Percentiles rank a stretch among this genome's conserved stretches.
These are phyloP conservation scores for Scaptomyza caliginosa DNA, from an alignment of 2,888 invertebrate genomes.

Conservation along the genomic window DNA sequence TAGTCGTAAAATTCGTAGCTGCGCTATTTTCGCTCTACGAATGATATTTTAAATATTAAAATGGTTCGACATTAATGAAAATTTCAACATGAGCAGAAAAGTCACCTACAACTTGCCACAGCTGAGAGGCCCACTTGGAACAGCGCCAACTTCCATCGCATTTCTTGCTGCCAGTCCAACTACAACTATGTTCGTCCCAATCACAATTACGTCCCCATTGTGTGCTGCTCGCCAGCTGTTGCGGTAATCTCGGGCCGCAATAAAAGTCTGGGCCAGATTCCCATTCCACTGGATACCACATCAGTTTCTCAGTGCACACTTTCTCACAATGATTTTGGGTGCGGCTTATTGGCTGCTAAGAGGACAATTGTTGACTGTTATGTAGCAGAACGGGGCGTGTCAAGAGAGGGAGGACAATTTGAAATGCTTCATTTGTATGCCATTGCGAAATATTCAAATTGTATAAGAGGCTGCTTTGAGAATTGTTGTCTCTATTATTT, in stretches of 20 bases:
- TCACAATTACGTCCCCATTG: constrained; percentile 48
- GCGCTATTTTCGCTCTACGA: constrained; percentile 40
- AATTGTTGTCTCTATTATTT: constrained; percentile 4
- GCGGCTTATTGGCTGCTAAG: constrained; percentile 58
- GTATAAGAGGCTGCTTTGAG: constrained; percentile 30
- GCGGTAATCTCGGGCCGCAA: constrained; percentile 34
- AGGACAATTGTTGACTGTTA: constrained; percentile 42
- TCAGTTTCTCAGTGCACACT: constrained; percentile 19
- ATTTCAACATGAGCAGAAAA: constrained; percentile 3
- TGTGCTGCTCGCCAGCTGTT: constrained; percentile 40
- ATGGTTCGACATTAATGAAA: constrained; percentile 44
- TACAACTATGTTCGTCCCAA: constrained; percentile 43
- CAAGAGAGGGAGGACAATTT: constrained; percentile 3
- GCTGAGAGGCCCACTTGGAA: constrained; percentile 42
- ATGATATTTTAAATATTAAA: constrained; percentile 69
- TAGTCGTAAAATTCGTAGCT: constrained; percentile 30
- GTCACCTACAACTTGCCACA: constrained; percentile 21
- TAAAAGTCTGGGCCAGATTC: constrained; percentile 42
- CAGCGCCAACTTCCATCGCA: constrained; percentile 34
- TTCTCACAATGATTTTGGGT: constrained; percentile 39
- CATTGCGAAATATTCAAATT: constrained; percentile 45
- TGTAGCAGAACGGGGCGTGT: neutral
- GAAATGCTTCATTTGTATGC: constrained; percentile 61
- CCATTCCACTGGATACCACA: constrained; percentile 15
- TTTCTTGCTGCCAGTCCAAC: constrained; percentile 30